Conservation (phyloP, 2,113 vertebrate species). For the Podarcis muralis region DNA sequence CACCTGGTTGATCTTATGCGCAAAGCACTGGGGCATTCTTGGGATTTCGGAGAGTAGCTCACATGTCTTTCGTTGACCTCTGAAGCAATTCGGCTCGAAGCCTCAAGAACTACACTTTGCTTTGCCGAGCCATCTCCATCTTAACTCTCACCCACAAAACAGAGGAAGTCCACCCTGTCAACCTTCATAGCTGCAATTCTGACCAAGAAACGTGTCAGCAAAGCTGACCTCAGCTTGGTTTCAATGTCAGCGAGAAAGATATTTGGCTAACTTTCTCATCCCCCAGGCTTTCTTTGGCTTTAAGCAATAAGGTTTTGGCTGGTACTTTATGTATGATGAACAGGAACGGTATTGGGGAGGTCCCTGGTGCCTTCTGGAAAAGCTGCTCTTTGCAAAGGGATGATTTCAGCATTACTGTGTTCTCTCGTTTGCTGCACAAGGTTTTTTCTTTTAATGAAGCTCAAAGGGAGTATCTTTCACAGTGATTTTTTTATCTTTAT, state of each 20-base stretch:
- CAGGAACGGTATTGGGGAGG: conserved; percentile 38
- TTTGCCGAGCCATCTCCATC: conserved; percentile 48
- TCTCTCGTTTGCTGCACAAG: conserved; percentile 19
- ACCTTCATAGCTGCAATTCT: conserved; percentile 44
- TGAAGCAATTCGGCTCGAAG: conserved; percentile 18
- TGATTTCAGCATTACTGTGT: conserved; percentile 36
- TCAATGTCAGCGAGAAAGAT: conserved; percentile 30
- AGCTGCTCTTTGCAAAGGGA: conserved; percentile 11
- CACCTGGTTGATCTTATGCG: conserved; percentile 39
- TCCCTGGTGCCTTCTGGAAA: conserved; percentile 16
- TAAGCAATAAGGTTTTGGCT: rapidly evolving
- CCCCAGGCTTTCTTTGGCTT: background rate
- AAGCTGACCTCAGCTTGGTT: conserved; percentile 17
- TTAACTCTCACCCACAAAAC: conserved; percentile 15
- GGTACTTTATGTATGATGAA: background rate
- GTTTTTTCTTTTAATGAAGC: background rate
- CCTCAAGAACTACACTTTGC: conserved; percentile 28
- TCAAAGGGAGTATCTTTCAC: background rate
- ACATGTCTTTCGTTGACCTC: conserved; percentile 41
- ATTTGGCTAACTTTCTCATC: conserved; percentile 7
- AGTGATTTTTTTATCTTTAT: background rate
- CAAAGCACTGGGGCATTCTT: conserved; percentile 9
- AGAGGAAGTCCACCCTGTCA: rapidly evolving
- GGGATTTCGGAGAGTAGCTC: conserved; percentile 25
- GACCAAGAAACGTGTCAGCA: conserved; percentile 26